Percentiles rank a stretch among this genome's conserved stretches.
Evolutionary conservation across 2,888 invertebrate genomes (phyloP).

Genomic region (Neoitamus cyanurus): DNA sequence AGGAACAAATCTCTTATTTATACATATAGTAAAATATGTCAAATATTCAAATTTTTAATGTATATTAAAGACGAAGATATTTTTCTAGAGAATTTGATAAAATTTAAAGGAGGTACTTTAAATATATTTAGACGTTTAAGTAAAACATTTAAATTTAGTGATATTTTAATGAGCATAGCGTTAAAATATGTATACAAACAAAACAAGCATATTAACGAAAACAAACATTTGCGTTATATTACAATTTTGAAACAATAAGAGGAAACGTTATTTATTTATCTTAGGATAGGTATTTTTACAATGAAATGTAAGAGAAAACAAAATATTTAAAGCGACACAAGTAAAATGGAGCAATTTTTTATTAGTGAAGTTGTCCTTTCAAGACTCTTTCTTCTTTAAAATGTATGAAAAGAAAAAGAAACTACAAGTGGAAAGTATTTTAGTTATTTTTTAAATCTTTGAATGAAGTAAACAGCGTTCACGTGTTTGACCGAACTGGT

Average conservation of each 20-base stretch:
- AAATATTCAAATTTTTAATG: conserved; percentile 33
- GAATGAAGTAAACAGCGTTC: too few relatives aligned
- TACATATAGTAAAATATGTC: conserved; percentile 23
- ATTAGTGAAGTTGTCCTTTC: background rate
- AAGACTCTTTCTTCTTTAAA: too few relatives aligned
- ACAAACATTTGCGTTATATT: background rate
- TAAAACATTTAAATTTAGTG: conserved; percentile 31
- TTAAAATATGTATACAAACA: conserved; percentile 29
- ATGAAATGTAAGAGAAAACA: background rate
- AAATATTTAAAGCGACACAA: background rate
- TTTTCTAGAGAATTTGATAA: conserved; percentile 30
- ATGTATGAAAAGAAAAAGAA: too few relatives aligned
- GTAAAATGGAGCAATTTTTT: background rate
- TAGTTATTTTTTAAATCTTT: too few relatives aligned
- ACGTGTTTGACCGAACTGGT: too few relatives aligned
- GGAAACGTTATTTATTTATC: conserved; percentile 28
- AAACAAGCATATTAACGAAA: background rate
- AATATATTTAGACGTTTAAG: conserved; percentile 18
- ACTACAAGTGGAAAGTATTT: too few relatives aligned
- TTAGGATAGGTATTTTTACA: conserved; percentile 6
- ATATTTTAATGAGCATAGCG: conserved; percentile 32
- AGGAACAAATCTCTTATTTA: conserved; percentile 26
- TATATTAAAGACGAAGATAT: conserved; percentile 33
- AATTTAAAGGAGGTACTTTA: conserved; percentile 14
- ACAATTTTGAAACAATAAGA: background rate